Evolutionary conservation across 2,888 invertebrate genomes (phyloP), one percentile per base, ranked within the genome.

Genomic region (Caenorhabditis afra): DNA sequence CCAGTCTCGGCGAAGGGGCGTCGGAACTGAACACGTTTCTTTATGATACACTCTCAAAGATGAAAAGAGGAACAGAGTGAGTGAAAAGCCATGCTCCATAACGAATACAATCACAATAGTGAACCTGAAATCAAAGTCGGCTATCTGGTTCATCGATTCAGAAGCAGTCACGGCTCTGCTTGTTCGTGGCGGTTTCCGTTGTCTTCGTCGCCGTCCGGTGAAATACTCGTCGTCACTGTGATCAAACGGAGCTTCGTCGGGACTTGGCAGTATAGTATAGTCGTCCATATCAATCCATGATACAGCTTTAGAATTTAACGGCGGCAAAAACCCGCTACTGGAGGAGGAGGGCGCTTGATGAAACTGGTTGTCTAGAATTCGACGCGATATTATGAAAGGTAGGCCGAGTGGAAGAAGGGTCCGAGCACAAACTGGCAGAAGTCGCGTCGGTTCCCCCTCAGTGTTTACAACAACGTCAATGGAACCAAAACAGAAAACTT

Each of bases 221-320:
- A 52, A 66, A n/a, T 61, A 61, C 52, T 75, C 80, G 75, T 76
- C 75, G 75, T 80, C 80, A 20, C 70, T 71, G 45, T 74, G 61
- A 61, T 80, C 80, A 66, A 80, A 80, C 29, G 80, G 81, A n/a
- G 76, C 79, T 65, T 82, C 82, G 67, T 82, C 79, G 20, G 84
- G 81, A 44, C 74, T 70, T 18, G 84, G 84, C 11, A 84, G 61
- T 39, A 84, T 81, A 22, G 82, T 70, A 62, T 76, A 81, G 58
- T 81, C 82, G 35, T 84, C 82, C 80, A 81, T 79, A 66, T 84
- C 82, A 75, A 82, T 83, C 83, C 83, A 83, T 71, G 81, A 74
- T 37, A 81, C 79, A 18, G 81, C 77, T 64, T 73, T 79, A 16
- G 74, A 74, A 47, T 76, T 80, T 23, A 80, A 65, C 11, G 75